phyloP scores from a whole-genome alignment of 2,797 vertebrate genomes.

The Tadarida brasiliensis region DNA sequence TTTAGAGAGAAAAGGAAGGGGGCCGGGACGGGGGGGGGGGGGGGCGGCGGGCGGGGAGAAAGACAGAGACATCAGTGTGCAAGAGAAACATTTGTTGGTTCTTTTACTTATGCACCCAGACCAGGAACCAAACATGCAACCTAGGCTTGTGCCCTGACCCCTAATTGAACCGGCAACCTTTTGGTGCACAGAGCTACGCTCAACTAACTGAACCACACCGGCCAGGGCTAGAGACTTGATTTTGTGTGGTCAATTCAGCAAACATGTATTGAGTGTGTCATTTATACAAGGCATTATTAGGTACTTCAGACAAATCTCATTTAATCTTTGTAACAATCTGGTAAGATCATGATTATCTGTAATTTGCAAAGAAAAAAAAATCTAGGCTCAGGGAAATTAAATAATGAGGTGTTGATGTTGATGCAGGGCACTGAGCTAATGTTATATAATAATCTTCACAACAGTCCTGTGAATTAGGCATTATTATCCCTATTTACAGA shows the following conservation, averaged over 20 bases:
- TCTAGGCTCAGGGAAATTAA: not conserved
- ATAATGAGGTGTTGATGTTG: not conserved
- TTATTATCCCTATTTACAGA: not conserved
- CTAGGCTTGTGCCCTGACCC: not conserved
- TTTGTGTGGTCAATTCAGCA: constrained; percentile 56
- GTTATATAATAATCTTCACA: constrained; percentile 29
- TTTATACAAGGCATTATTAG: constrained; percentile 20
- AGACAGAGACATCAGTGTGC: not conserved
- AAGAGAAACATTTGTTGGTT: not conserved
- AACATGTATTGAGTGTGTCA: constrained; percentile 6
- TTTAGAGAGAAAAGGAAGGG: not conserved
- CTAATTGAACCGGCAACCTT: not conserved
- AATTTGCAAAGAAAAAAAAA: constrained; percentile 60
- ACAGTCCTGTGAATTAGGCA: not conserved
- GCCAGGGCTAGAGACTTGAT: not conserved
- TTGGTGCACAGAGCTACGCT: not conserved
- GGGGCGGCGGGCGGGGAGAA: too few species aligned
- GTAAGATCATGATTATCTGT: not conserved
- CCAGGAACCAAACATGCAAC: not conserved
- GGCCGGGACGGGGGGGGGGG: too few species aligned
- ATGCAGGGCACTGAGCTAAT: not conserved
- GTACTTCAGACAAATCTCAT: constrained; percentile 7
- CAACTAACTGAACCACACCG: not conserved
- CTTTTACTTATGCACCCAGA: not conserved
- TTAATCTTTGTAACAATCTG: constrained; percentile 6